A percentile compares a stretch with the other conserved stretches of the same genome.
Conservation (phyloP, 2,888 invertebrate species). For the Adelphocoris suturalis region DNA sequence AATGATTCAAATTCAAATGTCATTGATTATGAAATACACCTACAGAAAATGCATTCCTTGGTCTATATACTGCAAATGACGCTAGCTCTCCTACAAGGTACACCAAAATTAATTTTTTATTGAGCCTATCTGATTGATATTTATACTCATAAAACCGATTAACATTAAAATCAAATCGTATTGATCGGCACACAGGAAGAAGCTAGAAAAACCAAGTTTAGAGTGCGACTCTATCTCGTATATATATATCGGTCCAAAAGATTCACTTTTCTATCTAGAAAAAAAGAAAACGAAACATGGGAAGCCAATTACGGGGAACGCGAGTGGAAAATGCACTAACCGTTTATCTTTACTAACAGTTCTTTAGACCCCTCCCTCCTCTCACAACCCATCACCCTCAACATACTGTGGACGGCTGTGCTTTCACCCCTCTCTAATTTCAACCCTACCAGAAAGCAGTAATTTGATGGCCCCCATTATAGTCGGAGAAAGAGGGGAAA, state of each 20-base stretch:
- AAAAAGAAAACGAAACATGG: conserved; percentile 7
- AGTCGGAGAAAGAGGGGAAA: not conserved
- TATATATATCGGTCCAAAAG: not conserved
- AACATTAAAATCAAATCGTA: too few species aligned
- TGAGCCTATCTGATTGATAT: too few species aligned
- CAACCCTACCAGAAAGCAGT: conserved; percentile 5
- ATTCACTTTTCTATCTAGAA: not conserved
- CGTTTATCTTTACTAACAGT: conserved; percentile 42
- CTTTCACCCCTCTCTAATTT: not conserved
- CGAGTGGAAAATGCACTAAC: conserved; percentile 22
- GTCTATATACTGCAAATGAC: too few species aligned
- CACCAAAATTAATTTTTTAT: too few species aligned
- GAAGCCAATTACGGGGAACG: conserved; percentile 32
- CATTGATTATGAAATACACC: too few species aligned
- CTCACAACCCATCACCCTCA: not conserved
- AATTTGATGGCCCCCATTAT: conserved; percentile 32
- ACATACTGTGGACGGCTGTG: not conserved
- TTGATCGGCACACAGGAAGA: too few species aligned
- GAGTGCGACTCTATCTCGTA: not conserved
- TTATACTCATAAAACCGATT: too few species aligned
- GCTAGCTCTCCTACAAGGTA: too few species aligned
- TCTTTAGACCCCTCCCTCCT: not conserved
- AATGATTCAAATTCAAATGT: too few species aligned
- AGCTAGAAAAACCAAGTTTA: too few species aligned
- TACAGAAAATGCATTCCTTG: too few species aligned